phyloP scores from a whole-genome alignment of 2,113 vertebrate genomes.

The Alouatta palliata region DNA sequence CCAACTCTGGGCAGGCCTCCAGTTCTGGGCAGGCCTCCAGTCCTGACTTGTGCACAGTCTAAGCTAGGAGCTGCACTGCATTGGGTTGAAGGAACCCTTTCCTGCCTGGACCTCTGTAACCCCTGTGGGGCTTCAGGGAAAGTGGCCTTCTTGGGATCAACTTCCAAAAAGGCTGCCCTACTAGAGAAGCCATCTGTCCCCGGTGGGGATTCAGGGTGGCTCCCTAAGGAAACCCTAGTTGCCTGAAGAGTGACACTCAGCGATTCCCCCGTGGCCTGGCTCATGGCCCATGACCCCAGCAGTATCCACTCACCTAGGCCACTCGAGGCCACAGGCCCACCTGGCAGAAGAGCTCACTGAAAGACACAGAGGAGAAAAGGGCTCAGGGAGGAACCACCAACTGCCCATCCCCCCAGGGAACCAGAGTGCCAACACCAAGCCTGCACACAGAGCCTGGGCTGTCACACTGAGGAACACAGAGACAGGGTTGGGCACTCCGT shows the following conservation, averaged over 20 bases:
- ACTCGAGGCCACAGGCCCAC: background rate
- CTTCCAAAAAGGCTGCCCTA: background rate
- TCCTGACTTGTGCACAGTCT: too few species aligned
- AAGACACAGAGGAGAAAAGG: background rate
- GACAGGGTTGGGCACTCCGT: fast-evolving
- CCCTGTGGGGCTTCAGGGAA: background rate
- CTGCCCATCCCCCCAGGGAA: fast-evolving
- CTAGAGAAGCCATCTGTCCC: background rate
- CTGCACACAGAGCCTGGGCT: fast-evolving
- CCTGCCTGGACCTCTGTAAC: background rate
- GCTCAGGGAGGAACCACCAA: background rate
- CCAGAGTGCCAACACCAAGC: background rate
- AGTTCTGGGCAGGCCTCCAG: too few species aligned
- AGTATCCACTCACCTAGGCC: background rate
- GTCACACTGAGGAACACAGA: fast-evolving
- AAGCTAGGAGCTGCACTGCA: too few species aligned
- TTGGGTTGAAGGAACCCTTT: background rate
- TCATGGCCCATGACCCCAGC: background rate
- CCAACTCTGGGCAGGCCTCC: too few species aligned
- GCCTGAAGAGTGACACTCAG: background rate
- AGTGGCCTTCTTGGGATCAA: background rate
- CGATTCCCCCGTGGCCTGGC: fast-evolving
- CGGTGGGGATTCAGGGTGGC: background rate
- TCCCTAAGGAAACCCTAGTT: background rate
- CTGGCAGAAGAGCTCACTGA: background rate